Evolutionary conservation across 2,797 vertebrate species (phyloP).

Genomic region (Myripristis murdjan): DNA sequence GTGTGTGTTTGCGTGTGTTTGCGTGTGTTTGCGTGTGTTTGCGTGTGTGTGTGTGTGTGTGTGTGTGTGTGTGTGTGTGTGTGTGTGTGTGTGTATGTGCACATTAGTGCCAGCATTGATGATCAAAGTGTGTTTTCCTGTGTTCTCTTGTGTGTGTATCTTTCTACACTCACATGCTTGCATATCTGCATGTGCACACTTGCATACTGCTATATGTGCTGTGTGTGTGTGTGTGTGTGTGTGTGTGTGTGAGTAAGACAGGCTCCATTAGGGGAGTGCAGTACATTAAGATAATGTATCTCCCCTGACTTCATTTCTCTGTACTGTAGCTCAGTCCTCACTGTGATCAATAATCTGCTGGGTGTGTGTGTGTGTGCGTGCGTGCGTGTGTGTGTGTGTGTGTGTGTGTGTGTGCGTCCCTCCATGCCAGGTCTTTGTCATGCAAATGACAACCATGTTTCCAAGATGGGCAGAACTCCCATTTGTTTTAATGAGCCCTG

Average conservation of each 20-base stretch:
- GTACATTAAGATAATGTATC: constrained; percentile 69
- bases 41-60: too few species aligned
- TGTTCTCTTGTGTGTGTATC: not conserved
- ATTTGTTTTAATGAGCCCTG: constrained; percentile 60
- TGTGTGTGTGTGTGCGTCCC: constrained; percentile 2
- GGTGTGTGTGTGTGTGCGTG: not conserved
- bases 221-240: constrained; percentile 13
- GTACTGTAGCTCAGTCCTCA: constrained; percentile 15
- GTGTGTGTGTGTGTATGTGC: not conserved
- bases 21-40: too few species aligned
- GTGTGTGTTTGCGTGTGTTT: too few species aligned
- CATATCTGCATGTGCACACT: not conserved
- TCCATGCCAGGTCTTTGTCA: constrained; percentile 51
- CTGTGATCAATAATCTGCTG: constrained; percentile 60
- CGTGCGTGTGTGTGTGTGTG: constrained; percentile 1
- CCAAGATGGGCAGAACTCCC: constrained; percentile 33
- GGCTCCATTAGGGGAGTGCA: constrained; percentile 39
- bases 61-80: too few species aligned
- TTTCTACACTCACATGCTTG: not conserved
- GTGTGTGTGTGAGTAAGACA: constrained; percentile 6
- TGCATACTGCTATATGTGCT: too few species aligned
- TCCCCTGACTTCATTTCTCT: constrained; percentile 55
- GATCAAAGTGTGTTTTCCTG: too few species aligned
- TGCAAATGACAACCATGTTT: constrained; percentile 58
- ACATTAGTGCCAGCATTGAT: too few species aligned